Conservation (phyloP, 2,113 vertebrate species). For the Cygnus atratus region DNA sequence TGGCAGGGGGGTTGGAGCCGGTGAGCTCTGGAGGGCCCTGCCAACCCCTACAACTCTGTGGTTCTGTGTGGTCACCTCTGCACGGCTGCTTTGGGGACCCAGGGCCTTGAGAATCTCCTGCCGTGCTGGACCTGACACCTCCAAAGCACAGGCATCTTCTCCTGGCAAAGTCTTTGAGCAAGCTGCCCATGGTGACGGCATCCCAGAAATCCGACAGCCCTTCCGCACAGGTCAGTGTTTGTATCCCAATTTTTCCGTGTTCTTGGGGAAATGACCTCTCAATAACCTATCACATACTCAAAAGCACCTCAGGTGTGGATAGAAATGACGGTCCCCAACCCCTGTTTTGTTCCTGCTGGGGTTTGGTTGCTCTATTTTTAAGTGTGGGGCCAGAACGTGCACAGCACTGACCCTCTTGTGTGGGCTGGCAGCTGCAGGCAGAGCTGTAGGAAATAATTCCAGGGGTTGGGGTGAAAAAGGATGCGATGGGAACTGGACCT, state of each 20-base stretch:
- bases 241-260: accelerated
- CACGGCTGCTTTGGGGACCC: accelerated
- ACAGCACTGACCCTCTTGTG: accelerated
- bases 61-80: no score
- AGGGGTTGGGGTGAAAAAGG: not conserved
- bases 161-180: not conserved
- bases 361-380: not conserved
- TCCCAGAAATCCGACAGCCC: not conserved
- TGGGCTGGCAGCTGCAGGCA: not conserved
- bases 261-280: accelerated
- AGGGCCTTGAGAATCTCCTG: accelerated
- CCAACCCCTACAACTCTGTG: no score
- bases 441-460: not conserved
- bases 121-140: accelerated
- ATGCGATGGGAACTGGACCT: not conserved
- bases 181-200: accelerated
- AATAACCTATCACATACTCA: accelerated
- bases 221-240: not conserved
- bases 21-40: no score
- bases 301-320: not conserved
- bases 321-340: not conserved
- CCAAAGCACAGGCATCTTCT: not conserved
- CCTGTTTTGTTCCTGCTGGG: accelerated
- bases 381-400: not conserved
- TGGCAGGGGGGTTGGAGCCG: no score